Percentiles rank a stretch among this genome's conserved stretches.
Evolutionary conservation across 2,888 invertebrate species (phyloP).

Genomic region (Pheosia tremula): DNA sequence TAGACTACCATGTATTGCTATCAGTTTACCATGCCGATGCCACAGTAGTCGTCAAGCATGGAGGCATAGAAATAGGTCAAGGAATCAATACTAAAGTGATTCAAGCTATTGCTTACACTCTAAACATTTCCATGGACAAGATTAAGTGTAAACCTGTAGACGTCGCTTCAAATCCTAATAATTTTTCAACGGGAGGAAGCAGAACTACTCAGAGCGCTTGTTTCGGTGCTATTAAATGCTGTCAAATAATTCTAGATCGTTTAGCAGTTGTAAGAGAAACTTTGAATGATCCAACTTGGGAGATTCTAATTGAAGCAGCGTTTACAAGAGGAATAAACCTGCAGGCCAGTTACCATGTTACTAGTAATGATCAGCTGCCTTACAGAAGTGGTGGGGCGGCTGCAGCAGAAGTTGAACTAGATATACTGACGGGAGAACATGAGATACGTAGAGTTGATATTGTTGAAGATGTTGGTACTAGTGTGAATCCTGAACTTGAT

Average conservation of each 20-base stretch:
- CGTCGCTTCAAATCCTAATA: slow-evolving; percentile 86
- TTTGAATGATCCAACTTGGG: slow-evolving; percentile 79
- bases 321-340: slow-evolving; percentile 62
- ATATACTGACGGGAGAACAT: slow-evolving; percentile 89
- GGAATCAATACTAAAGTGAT: slow-evolving; percentile 89
- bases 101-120: slow-evolving; percentile 86
- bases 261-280: slow-evolving; percentile 69
- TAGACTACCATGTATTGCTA: slow-evolving; percentile 85
- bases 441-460: slow-evolving; percentile 86
- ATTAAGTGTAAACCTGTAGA: slow-evolving; percentile 87
- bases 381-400: slow-evolving; percentile 82
- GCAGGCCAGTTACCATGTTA: slow-evolving; percentile 60
- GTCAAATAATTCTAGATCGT: slow-evolving; percentile 78
- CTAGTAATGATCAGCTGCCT: slow-evolving; percentile 50
- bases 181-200: slow-evolving; percentile 87
- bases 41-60: slow-evolving; percentile 88
- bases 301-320: slow-evolving; percentile 77
- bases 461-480: slow-evolving; percentile 87
- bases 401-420: slow-evolving; percentile 88
- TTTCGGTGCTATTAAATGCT: slow-evolving; percentile 70
- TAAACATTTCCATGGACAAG: slow-evolving; percentile 87
- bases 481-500: slow-evolving; percentile 87
- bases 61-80: slow-evolving; percentile 92
- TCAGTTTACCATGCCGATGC: slow-evolving; percentile 89
- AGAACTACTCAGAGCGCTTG: slow-evolving; percentile 57